These are phyloP conservation scores for Watsonalla cultraria DNA, from an alignment of 2,888 invertebrate genomes.

Conservation along the genomic window DNA sequence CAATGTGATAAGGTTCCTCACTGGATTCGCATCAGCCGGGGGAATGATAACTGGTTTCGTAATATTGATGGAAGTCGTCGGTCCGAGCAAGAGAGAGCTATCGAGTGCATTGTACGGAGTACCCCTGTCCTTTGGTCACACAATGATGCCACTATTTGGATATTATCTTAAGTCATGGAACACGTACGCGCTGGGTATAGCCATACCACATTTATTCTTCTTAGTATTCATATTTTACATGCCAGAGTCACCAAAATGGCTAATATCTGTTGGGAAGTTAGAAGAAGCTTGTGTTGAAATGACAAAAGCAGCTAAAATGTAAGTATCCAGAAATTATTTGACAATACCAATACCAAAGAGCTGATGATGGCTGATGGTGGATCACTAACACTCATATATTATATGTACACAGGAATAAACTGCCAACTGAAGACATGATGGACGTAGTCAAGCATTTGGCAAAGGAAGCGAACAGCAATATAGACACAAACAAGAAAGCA, in stretches of 20 bases:
- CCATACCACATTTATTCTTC: not conserved
- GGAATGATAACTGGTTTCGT: conserved; percentile 85
- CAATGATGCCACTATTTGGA: conserved; percentile 75
- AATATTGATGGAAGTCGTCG: conserved; percentile 79
- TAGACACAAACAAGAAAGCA: not conserved
- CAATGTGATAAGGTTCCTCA: not conserved
- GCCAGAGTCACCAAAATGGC: conserved; percentile 86
- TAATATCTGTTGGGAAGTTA: conserved; percentile 80
- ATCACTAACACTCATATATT: no score
- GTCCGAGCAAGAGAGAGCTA: conserved; percentile 55
- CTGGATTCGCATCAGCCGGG: conserved; percentile 28
- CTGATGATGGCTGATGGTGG: no score
- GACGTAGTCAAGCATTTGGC: conserved; percentile 29
- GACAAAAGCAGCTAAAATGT: conserved; percentile 75
- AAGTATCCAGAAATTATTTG: conserved; percentile 22
- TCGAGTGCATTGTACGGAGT: not conserved
- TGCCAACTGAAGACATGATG: conserved; percentile 52
- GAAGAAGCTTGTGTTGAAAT: conserved; percentile 79
- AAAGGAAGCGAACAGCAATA: conserved; percentile 16
- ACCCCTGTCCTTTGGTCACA: conserved; percentile 67
- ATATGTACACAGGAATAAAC: conserved; percentile 59
- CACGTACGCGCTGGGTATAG: conserved; percentile 63
- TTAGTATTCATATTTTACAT: conserved; percentile 79
- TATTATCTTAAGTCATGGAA: conserved; percentile 80
- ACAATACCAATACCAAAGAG: no score